These are phyloP conservation scores for Drosophila lutescens DNA, from an alignment of 2,888 invertebrate species.

Conservation along the genomic window DNA sequence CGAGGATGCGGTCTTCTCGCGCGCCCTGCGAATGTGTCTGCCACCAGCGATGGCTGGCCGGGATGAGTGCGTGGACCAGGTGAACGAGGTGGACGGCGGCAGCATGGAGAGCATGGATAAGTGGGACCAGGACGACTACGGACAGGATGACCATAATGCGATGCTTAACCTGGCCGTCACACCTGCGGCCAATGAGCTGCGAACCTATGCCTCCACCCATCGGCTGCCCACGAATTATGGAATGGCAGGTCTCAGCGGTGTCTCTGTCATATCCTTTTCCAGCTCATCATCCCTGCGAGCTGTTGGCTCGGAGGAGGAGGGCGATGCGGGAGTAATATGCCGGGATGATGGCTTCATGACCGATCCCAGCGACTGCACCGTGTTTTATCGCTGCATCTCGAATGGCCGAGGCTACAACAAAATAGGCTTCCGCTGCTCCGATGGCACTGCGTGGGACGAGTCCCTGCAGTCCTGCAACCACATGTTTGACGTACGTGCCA, in stretches of 20 bases:
- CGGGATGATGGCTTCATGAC: slow-evolving; percentile 89
- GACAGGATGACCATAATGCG: slow-evolving; percentile 56
- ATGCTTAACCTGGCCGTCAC: slow-evolving; percentile 56
- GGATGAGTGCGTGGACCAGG: slow-evolving; percentile 87
- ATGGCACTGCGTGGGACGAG: slow-evolving; percentile 92
- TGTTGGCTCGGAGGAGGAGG: slow-evolving; percentile 55
- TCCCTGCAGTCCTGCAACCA: slow-evolving; percentile 89
- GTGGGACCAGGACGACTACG: slow-evolving; percentile 40
- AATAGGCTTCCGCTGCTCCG: slow-evolving; percentile 90
- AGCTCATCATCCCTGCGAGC: slow-evolving; percentile 80
- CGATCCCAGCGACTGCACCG: slow-evolving; percentile 88
- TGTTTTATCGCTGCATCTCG: slow-evolving; percentile 91
- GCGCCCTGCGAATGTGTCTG: slow-evolving; percentile 88
- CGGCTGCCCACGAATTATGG: slow-evolving; percentile 79
- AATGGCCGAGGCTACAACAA: slow-evolving; percentile 87
- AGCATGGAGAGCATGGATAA: slow-evolving; percentile 43
- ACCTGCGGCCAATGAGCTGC: slow-evolving; percentile 61
- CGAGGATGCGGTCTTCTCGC: slow-evolving; percentile 90
- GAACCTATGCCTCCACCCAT: slow-evolving; percentile 65
- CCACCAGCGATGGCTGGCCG: slow-evolving; percentile 89
- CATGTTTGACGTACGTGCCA: slow-evolving; percentile 87
- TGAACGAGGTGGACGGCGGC: slow-evolving; percentile 81
- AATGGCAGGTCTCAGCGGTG: slow-evolving; percentile 81
- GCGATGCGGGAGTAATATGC: slow-evolving; percentile 83
- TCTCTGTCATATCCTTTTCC: slow-evolving; percentile 83